Evolutionary conservation across 2,888 invertebrate genomes (phyloP).

Genomic region (Eristalis arbustorum): DNA sequence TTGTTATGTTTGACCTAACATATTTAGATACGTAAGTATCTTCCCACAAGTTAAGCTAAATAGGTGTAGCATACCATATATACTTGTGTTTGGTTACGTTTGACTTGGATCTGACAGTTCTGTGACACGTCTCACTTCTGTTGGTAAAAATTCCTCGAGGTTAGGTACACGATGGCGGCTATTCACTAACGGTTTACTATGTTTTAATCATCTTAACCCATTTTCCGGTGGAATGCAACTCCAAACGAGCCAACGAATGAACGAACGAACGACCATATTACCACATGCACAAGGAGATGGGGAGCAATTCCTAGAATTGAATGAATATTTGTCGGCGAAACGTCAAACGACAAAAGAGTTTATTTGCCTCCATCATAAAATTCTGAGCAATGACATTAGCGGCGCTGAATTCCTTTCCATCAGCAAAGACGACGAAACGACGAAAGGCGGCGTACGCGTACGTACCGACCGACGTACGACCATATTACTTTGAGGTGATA

Average conservation of each 20-base stretch:
- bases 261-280: background rate
- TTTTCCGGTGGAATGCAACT: conserved; percentile 18
- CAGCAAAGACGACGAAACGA: conserved; percentile 16
- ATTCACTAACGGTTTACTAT: conserved; percentile 17
- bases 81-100: background rate
- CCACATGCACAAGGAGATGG: background rate
- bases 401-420: conserved; percentile 43
- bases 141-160: background rate
- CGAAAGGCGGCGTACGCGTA: background rate
- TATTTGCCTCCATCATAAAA: conserved; percentile 65
- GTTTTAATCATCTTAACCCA: conserved; percentile 48
- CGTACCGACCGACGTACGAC: background rate
- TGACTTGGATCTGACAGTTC: conserved; percentile 44
- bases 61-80: conserved; percentile 3
- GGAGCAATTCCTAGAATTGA: conserved; percentile 56
- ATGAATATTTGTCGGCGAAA: conserved; percentile 61
- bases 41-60: conserved; percentile 22
- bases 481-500: conserved; percentile 7
- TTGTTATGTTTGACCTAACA: conserved; percentile 5
- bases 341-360: conserved; percentile 52
- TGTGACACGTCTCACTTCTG: conserved; percentile 59
- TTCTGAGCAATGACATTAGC: conserved; percentile 57
- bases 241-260: conserved; percentile 19
- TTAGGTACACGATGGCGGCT: background rate
- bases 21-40: background rate